Percentiles rank a stretch among this genome's conserved stretches.
Evolutionary conservation across 2,113 vertebrate species (phyloP).

Genomic region (Motacilla alba): DNA sequence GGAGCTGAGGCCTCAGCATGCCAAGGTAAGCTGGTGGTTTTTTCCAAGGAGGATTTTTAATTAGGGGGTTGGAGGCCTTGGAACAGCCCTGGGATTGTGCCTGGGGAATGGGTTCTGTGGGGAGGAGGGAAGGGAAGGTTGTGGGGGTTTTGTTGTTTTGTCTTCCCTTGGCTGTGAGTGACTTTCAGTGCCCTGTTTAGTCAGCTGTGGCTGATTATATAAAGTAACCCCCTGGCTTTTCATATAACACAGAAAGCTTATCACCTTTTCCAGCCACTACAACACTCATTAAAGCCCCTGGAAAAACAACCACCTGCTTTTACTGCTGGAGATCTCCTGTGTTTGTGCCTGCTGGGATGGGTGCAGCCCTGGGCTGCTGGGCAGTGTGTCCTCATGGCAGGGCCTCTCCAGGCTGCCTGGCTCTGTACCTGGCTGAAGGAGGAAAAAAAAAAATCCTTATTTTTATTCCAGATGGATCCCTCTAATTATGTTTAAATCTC

Average conservation of each 20-base stretch:
- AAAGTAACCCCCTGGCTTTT: conserved; percentile 33
- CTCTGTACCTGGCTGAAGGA: fast-evolving
- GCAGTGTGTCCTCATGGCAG: fast-evolving
- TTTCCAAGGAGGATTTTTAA: background rate
- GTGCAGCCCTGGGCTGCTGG: background rate
- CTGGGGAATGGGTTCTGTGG: background rate
- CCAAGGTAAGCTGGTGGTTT: background rate
- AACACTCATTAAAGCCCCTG: conserved; percentile 1
- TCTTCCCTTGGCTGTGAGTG: background rate
- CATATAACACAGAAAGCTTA: conserved; percentile 10
- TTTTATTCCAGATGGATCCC: background rate
- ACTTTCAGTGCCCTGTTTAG: conserved; percentile 38
- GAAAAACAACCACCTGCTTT: background rate
- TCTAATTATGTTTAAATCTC: background rate
- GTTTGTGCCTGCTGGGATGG: background rate
- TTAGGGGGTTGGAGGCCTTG: background rate
- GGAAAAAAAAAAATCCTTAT: fast-evolving
- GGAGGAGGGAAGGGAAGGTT: background rate
- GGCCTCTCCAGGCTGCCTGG: background rate
- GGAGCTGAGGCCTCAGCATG: fast-evolving
- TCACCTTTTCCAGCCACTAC: conserved; percentile 30
- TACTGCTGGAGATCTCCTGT: background rate
- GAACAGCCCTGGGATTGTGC: background rate
- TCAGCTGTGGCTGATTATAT: conserved; percentile 35
- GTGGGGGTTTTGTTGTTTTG: background rate